phyloP scores from a whole-genome alignment of 2,113 vertebrate species.

The Hippocampus mohnikei region DNA sequence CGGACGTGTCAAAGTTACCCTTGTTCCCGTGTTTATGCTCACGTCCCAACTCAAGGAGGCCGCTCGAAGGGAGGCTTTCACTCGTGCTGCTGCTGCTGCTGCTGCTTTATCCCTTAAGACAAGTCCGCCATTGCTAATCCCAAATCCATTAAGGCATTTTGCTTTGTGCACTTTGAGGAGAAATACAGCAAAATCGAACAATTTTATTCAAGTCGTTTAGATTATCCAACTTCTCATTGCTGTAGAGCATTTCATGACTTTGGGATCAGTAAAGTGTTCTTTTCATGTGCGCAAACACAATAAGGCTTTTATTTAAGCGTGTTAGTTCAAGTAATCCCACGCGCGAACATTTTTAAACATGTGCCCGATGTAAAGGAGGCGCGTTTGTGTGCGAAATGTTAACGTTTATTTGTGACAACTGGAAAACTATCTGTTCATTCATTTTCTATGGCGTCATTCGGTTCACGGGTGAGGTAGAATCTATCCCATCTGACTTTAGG shows the following conservation, averaged over 20 bases:
- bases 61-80: slow-evolving; percentile 63
- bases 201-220: not conserved
- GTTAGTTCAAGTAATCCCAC: slow-evolving; percentile 18
- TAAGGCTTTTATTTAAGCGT: slow-evolving; percentile 8
- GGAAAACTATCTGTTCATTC: not conserved
- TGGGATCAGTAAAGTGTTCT: not conserved
- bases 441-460: not conserved
- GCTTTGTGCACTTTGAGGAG: slow-evolving; percentile 27
- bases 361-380: not conserved
- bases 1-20: slow-evolving; percentile 23
- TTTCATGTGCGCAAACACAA: not conserved
- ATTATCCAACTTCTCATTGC: not conserved
- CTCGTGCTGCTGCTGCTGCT: slow-evolving; percentile 48
- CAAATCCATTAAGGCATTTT: slow-evolving; percentile 49
- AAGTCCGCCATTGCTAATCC: slow-evolving; percentile 67
- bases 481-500: not conserved
- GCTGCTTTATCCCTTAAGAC: slow-evolving; percentile 70
- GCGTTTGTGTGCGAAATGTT: slow-evolving; percentile 11
- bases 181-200: slow-evolving; percentile 6
- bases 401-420: not conserved
- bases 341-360: slow-evolving; percentile 10
- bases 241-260: not conserved
- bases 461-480: not conserved
- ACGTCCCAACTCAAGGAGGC: slow-evolving; percentile 26
- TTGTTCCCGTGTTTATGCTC: slow-evolving; percentile 39